A percentile compares a stretch with the other conserved stretches of the same genome.
Evolutionary conservation across 1,140 invertebrate genomes (phyloP).

Genomic region (Trichonephila clavipes): DNA sequence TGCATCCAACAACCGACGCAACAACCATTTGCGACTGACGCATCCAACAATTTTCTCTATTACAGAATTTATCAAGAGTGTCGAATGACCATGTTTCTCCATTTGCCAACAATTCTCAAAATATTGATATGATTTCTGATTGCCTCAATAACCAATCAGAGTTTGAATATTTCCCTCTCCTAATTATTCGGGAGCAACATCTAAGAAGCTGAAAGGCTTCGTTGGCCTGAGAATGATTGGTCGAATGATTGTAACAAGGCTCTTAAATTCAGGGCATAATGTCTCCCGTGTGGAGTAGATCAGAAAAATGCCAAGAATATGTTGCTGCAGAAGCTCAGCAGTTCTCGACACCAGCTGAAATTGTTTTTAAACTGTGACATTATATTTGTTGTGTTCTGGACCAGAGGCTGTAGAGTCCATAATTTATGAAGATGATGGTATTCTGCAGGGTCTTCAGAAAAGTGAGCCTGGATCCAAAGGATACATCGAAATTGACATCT

Average conservation of each 20-base stretch:
- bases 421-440: too few relatives aligned
- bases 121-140: neutral
- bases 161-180: neutral
- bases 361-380: too few relatives aligned
- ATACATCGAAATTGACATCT: too few relatives aligned
- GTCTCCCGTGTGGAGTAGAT: neutral
- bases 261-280: neutral
- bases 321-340: neutral
- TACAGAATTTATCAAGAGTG: neutral
- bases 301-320: neutral
- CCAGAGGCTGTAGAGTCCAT: too few relatives aligned
- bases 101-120: neutral
- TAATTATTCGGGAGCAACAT: neutral
- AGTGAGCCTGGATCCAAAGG: too few relatives aligned
- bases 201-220: neutral
- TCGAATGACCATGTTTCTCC: neutral
- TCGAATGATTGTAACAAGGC: neutral
- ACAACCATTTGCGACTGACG: too few relatives aligned
- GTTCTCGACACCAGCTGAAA: too few relatives aligned
- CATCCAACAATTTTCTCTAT: neutral
- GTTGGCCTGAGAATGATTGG: constrained; percentile 74
- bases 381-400: too few relatives aligned
- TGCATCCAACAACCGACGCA: fast-evolving
- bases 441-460: too few relatives aligned
- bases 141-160: too few relatives aligned